Conservation (phyloP, 2,888 invertebrate genomes). For the Oscheius sp. region DNA sequence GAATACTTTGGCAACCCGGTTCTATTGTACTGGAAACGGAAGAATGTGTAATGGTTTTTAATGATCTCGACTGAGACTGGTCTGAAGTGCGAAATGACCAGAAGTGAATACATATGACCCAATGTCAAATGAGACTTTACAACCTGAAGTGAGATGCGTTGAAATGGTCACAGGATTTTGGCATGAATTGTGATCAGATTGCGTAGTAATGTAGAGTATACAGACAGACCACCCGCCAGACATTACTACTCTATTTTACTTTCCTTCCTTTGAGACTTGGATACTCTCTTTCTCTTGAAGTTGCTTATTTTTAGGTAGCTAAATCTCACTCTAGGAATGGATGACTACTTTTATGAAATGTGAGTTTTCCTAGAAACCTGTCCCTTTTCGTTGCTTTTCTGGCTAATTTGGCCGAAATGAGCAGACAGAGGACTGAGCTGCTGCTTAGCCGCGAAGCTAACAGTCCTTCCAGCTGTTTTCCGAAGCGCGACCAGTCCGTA, state of each 20-base stretch:
- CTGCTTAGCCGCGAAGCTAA: slow-evolving; percentile 16
- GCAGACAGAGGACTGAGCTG: background rate
- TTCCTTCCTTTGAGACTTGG: too few relatives aligned
- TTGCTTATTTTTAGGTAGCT: background rate
- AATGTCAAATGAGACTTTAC: too few relatives aligned
- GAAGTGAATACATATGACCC: too few relatives aligned
- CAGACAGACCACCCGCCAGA: background rate
- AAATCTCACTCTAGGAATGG: background rate
- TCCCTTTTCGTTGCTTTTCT: background rate
- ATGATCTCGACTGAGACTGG: too few relatives aligned
- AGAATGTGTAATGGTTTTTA: too few relatives aligned
- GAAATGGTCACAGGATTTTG: slow-evolving; percentile 1
- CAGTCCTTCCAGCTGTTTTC: slow-evolving; percentile 18
- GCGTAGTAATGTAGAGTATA: background rate
- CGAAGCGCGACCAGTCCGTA: slow-evolving; percentile 5
- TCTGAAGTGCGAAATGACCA: too few relatives aligned
- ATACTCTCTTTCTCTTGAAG: background rate
- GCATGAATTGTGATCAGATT: background rate
- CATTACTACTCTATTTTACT: too few relatives aligned
- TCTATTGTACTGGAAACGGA: too few relatives aligned
- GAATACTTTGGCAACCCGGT: too few relatives aligned
- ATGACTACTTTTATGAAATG: background rate
- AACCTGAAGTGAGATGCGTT: too few relatives aligned
- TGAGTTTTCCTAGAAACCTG: background rate
- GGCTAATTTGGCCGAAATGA: slow-evolving; percentile 6